Evolutionary conservation across 2,113 vertebrate genomes (phyloP), one percentile per base, ranked within the genome.

Genomic region (Hydrolagus affinis): DNA sequence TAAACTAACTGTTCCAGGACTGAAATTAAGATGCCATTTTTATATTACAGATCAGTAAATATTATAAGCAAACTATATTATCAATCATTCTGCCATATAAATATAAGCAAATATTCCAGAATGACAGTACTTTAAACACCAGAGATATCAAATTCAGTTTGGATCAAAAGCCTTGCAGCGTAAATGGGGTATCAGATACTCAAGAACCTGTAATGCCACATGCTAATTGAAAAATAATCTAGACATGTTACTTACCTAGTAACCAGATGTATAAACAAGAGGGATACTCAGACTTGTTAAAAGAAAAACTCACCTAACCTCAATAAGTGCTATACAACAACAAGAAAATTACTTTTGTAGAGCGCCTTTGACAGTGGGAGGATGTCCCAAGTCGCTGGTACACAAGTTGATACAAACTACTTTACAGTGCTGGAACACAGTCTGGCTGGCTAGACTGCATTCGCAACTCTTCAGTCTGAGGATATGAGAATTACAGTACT

Each of bases 151-250:
- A 83, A 66, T 83, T 66, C 57, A 60, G 11, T 59, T 23, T 59
- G 12, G 57, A 78, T 78, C 57, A 15, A 78, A 76, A n/a, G 44
- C 57, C 12, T 83, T 17, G 8, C 15, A 68, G 78, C 28, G 66
- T 66, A 83, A 83, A 68, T 78, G 62, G 25, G 66, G 28, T 66
- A 83, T 83, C 66, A 30, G 25, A 83, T 66, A 83, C 25, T 32
- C 25, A 83, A 44, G 57, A 57, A 23, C 21, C 59, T 78, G 57
- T 72, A 28, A 72, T 28, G 2, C 44, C 57, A 23, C 78, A 66
- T 21, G 14, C 32, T 28, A 83, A 59, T 57, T 77, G 19, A 59
- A 66, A 75, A 17, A 76, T 57, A 30, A 66, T 30, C 28, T 68
- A 44, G 62, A 19, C 11, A 83, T 21, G 64, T 83, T 11, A 83